phyloP scores from a whole-genome alignment of 2,888 invertebrate species.

The Meloe dianella region DNA sequence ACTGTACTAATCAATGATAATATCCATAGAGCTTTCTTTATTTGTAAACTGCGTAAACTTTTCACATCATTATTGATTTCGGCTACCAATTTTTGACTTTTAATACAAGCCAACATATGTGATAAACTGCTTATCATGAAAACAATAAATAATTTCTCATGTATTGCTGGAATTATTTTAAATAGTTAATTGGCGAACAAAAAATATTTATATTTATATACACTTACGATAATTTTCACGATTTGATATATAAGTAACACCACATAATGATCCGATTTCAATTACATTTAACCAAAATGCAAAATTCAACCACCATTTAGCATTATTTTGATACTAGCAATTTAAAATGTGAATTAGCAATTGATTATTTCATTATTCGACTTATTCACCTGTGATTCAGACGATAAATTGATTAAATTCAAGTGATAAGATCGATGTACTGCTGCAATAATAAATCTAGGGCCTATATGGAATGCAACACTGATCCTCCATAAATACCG shows the following conservation, averaged over 20 bases:
- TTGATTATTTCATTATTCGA: not conserved
- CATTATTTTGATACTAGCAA: conserved; percentile 60
- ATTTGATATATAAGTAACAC: conserved; percentile 93
- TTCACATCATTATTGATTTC: conserved; percentile 47
- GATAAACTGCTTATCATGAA: conserved; percentile 86
- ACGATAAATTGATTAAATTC: conserved; percentile 67
- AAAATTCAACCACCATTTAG: conserved; percentile 69
- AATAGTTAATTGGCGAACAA: conserved; percentile 20
- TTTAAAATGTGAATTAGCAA: not conserved
- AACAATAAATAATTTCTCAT: conserved; percentile 89
- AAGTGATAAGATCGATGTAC: conserved; percentile 85
- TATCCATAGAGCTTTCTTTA: conserved; percentile 77
- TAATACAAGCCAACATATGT: conserved; percentile 81
- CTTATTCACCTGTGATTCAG: conserved; percentile 62
- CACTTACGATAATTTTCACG: conserved; percentile 93
- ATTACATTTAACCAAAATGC: conserved; percentile 85
- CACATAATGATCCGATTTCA: conserved; percentile 85
- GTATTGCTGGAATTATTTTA: conserved; percentile 71
- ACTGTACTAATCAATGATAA: conserved; percentile 79
- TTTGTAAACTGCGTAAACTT: conserved; percentile 45
- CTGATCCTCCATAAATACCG: conserved; percentile 91
- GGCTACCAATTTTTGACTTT: conserved; percentile 59
- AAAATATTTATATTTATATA: conserved; percentile 11
- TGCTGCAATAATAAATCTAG: conserved; percentile 86
- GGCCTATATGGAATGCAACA: conserved; percentile 90